Base-by-base conservation (phyloP, 2,888 invertebrate species). In the Asteroscopus sphinx region DNA sequence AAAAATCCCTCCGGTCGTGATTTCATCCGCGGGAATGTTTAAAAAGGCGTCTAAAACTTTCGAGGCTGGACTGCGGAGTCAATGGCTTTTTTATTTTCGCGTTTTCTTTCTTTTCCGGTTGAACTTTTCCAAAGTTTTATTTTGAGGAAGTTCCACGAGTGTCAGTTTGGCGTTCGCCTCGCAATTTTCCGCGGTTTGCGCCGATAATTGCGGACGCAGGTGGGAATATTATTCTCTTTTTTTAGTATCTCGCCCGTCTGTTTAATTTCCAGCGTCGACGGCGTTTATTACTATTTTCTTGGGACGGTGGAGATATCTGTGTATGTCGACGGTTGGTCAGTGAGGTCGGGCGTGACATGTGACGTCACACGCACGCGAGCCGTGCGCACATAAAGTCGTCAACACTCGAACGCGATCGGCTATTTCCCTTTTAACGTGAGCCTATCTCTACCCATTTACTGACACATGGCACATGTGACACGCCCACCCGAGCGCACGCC, bases 191-290 rank as follows among this genome's bases (percentile, higher is more conserved):
- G 91, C 90, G 90, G 88, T 83, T 88, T 82, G 90, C 88, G 86
- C 85, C 91, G 90, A 94, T 93, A 93, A 93, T 93, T 93, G 92
- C 90, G 89, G 89, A 81, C 89, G 90, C 92, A 93, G 92, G 93
- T 93, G 93, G 84, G 79, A 81, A 84, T 81, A 82, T 83, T 81
- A 77, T 84, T 83, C 80, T 79, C 67, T 77, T 84, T 74, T 83
- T 81, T 82, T 81, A 76, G n/a, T 73, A 58, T 68, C 68, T 60
- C 56, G 47, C 51, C 74, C 73, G 77, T 78, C 77, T 78, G 76
- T 71, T 79, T 80, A 71, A 81, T 76, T 78, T 76, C 64, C 46
- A 73, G 51, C 46, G 68, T 55, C 54, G 56, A 41, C 57, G 62
- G 68, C 69, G 68, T 70, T 78, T 81, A 75, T 77, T 80, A 72